These are phyloP conservation scores for Chelmon rostratus DNA, from an alignment of 2,797 vertebrate species.

Conservation along the genomic window DNA sequence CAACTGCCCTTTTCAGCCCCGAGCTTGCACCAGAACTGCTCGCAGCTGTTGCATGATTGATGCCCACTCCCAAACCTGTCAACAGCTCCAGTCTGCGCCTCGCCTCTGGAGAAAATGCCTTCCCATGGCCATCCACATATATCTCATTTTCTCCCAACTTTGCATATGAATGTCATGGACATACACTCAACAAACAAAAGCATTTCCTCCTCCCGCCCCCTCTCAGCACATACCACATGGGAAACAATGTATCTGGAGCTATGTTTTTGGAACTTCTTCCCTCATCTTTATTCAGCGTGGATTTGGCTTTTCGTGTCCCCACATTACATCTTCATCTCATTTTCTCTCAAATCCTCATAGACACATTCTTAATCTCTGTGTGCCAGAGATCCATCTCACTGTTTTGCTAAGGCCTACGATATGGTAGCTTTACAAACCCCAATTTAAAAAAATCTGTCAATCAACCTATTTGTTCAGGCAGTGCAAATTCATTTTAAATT, in stretches of 20 bases:
- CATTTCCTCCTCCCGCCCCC: conserved; percentile 14
- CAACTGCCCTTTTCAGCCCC: conserved; percentile 63
- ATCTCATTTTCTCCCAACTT: conserved; percentile 60
- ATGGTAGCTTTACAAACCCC: conserved; percentile 76
- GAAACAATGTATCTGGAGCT: conserved; percentile 48
- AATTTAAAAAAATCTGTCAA: conserved; percentile 78
- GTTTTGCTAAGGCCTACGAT: conserved; percentile 79
- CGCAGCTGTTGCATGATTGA: conserved; percentile 82
- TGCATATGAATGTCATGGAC: conserved; percentile 64
- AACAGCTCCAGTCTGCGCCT: conserved; percentile 54
- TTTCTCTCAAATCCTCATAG: conserved; percentile 71
- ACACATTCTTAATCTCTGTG: conserved; percentile 77
- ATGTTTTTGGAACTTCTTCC: conserved; percentile 56
- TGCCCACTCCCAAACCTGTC: conserved; percentile 74
- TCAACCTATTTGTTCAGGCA: conserved; percentile 82
- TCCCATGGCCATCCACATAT: conserved; percentile 8
- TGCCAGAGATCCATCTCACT: conserved; percentile 79
- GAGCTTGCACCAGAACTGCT: conserved; percentile 43
- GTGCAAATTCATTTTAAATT: conserved; percentile 87
- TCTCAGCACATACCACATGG: conserved; percentile 35
- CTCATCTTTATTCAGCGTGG: conserved; percentile 71
- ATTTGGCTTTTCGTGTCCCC: conserved; percentile 70
- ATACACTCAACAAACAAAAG: conserved; percentile 55
- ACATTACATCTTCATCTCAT: conserved; percentile 76
- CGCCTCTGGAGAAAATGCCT: conserved; percentile 52